phyloP scores from a whole-genome alignment of 1,140 invertebrate genomes.

The Brachionus paranguensis region DNA sequence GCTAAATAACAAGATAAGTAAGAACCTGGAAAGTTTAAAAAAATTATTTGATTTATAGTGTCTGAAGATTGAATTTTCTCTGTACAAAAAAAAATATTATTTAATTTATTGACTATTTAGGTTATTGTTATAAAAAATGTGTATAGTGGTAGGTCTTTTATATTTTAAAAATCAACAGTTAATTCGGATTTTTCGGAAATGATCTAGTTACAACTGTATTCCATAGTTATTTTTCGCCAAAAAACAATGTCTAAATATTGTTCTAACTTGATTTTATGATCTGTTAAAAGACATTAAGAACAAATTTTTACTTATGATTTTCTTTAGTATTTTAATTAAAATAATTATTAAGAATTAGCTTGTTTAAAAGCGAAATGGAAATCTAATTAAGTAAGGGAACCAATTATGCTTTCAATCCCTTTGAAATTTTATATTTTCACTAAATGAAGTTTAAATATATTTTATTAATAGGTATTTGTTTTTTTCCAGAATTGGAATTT shows the following conservation, averaged over 20 bases:
- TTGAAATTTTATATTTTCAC: background rate
- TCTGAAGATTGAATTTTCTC: background rate
- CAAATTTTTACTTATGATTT: background rate
- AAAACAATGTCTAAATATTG: background rate
- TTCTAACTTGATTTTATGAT: background rate
- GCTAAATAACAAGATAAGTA: background rate
- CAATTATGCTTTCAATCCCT: background rate
- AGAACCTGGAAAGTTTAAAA: background rate
- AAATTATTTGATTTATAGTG: background rate
- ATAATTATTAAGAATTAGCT: background rate
- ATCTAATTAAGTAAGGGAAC: background rate
- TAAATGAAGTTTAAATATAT: background rate
- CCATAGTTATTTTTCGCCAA: background rate
- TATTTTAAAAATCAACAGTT: background rate
- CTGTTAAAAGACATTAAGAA: background rate
- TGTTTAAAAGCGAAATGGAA: background rate
- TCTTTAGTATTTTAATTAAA: background rate
- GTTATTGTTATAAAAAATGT: background rate
- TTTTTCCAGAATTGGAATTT: background rate
- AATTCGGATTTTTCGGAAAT: background rate
- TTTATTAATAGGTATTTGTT: background rate
- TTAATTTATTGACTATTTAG: background rate
- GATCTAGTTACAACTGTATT: background rate
- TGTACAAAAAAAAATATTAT: background rate
- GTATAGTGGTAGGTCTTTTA: background rate